phyloP scores from a whole-genome alignment of 2,113 vertebrate species.

The Microcebus ravelobensis region DNA sequence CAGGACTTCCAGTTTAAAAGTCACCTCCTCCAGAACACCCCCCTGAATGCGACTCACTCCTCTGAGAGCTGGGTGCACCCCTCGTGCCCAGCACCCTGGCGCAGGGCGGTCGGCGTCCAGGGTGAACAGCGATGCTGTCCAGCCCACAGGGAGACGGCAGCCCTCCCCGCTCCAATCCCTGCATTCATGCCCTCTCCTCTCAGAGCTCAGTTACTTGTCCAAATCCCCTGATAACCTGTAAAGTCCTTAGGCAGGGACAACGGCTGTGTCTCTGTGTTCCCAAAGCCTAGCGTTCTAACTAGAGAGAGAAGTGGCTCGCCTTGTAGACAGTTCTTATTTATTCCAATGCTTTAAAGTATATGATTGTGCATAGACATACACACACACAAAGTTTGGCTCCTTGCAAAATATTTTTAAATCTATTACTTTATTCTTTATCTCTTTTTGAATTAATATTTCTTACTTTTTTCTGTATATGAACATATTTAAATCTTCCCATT shows the following conservation, averaged over 20 bases:
- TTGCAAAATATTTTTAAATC: background rate
- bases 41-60: background rate
- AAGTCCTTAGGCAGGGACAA: background rate
- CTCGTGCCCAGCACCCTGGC: background rate
- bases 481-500: background rate
- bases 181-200: background rate
- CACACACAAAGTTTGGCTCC: background rate
- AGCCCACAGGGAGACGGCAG: background rate
- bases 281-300: background rate
- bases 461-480: background rate
- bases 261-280: background rate
- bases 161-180: background rate
- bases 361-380: accelerated
- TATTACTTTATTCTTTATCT: background rate
- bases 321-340: background rate
- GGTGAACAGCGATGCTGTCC: accelerated
- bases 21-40: background rate
- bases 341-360: background rate
- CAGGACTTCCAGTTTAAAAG: background rate
- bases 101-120: background rate
- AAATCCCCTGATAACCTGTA: background rate
- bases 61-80: background rate
- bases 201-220: background rate
- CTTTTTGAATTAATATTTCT: background rate
- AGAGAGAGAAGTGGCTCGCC: background rate